A percentile compares a stretch with the other conserved stretches of the same genome.
Evolutionary conservation across 2,797 vertebrate species (phyloP).

Genomic region (Hylomyscus alleni): DNA sequence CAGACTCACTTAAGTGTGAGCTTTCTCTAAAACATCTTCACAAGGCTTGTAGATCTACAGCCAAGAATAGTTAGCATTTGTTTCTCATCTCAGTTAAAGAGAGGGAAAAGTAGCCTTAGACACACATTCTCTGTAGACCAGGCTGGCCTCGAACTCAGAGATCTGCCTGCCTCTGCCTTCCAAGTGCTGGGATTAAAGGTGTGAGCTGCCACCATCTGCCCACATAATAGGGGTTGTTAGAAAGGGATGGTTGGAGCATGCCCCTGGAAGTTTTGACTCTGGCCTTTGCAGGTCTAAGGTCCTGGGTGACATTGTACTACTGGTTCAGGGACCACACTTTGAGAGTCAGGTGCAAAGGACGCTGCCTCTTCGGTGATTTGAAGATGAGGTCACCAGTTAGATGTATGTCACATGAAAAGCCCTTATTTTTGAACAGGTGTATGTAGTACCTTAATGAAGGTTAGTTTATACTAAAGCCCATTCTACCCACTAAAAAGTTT

Average conservation of each 20-base stretch:
- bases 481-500: background rate
- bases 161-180: background rate
- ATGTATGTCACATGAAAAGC: background rate
- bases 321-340: background rate
- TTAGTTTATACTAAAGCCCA: background rate
- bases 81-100: conserved; percentile 16
- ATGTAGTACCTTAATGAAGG: background rate
- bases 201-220: background rate
- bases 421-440: conserved; percentile 19
- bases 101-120: background rate
- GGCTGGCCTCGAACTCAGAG: background rate
- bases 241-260: background rate
- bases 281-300: background rate
- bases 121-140: background rate
- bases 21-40: background rate
- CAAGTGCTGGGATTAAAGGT: background rate
- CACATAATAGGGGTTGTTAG: background rate
- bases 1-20: background rate
- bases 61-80: background rate
- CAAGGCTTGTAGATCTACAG: background rate
- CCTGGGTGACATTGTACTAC: background rate
- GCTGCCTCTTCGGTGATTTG: background rate
- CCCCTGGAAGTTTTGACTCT: background rate
- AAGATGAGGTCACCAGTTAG: conserved; percentile 14
- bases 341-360: background rate